Base-by-base conservation (phyloP, 2,797 vertebrate species). In the Enteromius fasciolatus region DNA sequence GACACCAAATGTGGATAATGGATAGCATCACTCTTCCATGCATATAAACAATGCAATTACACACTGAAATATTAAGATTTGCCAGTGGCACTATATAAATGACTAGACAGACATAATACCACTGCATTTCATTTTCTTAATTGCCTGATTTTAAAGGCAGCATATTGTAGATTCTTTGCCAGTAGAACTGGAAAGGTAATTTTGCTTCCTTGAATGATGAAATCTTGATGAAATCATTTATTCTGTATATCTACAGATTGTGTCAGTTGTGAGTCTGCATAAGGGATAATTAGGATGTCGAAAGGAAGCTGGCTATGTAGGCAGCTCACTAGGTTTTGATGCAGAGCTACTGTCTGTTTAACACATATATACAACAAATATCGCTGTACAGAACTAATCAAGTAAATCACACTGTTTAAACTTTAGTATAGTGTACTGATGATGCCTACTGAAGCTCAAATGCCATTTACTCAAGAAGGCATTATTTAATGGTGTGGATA, bases 41-140 rank as follows among this genome's bases (percentile, higher is more conserved):
- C 57, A 73, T 73, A 50, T 66, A 78, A 73, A 72, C 74, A 33
- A 59, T 25, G 28, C 14, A 63, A 63, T 70, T 61, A 44, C 10
- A 46, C 23, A 31, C 4, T 59, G 18, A 61, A 44, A 72, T 23
- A 5, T 75, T 75, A 17, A 10, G 73, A 9, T 75, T 81, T 44
- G 64, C 15, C 48, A 54, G 33, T 44, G 54, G 39, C 52, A 46
- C 52, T 66, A 59, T 25, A 75, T 57, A 54, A 46, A 69, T 63
- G 74, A 61, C 23, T 20, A 76, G 57, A 76, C 74, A 28, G 46
- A 33, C 28, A 73, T n/a, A 20, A 72, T 25, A 5, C 12, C n/a
- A 39, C 7, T 5, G 20, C 50, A 57, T 52, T 52, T 39, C 1
- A 59, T 59, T 39, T 50, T 52, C 20, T 50, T 36, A 75, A 15